These are phyloP conservation scores for Stegastes partitus DNA, from an alignment of 2,113 vertebrate species.

Conservation along the genomic window DNA sequence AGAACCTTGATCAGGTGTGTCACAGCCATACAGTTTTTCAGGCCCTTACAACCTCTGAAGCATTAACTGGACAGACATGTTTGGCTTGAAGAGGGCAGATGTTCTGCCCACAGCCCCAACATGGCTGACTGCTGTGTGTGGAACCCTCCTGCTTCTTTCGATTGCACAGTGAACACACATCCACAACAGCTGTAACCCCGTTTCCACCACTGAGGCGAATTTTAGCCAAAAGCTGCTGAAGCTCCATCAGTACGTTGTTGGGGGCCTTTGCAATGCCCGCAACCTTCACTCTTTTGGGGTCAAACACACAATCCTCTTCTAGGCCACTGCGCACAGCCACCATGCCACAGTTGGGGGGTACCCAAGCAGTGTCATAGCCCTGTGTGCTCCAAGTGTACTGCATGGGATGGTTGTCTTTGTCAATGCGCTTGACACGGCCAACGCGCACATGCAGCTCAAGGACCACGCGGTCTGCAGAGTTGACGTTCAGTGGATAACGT, in stretches of 20 bases:
- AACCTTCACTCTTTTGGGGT: conserved; percentile 75
- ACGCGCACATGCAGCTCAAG: conserved; percentile 63
- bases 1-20: neutral
- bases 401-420: conserved; percentile 73
- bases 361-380: conserved; percentile 79
- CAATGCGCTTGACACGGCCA: conserved; percentile 75
- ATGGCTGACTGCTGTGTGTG: conserved; percentile 60
- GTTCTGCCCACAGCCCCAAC: conserved; percentile 79
- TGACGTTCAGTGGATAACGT: conserved; percentile 58
- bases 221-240: conserved; percentile 66
- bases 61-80: conserved; percentile 37
- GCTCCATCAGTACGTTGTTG: conserved; percentile 46
- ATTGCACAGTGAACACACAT: conserved; percentile 69
- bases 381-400: conserved; percentile 65
- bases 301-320: conserved; percentile 83
- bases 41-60: neutral
- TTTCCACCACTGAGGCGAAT: neutral
- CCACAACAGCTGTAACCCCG: neutral
- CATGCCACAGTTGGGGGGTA: conserved; percentile 75
- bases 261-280: conserved; percentile 65
- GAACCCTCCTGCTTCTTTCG: conserved; percentile 34
- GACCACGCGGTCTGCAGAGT: conserved; percentile 44
- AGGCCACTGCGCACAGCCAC: conserved; percentile 70
- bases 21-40: neutral
- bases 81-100: conserved; percentile 75